A percentile compares a stretch with the other conserved stretches of the same genome.
phyloP scores from a whole-genome alignment of 2,113 vertebrate genomes.

The Alectura lathami region DNA sequence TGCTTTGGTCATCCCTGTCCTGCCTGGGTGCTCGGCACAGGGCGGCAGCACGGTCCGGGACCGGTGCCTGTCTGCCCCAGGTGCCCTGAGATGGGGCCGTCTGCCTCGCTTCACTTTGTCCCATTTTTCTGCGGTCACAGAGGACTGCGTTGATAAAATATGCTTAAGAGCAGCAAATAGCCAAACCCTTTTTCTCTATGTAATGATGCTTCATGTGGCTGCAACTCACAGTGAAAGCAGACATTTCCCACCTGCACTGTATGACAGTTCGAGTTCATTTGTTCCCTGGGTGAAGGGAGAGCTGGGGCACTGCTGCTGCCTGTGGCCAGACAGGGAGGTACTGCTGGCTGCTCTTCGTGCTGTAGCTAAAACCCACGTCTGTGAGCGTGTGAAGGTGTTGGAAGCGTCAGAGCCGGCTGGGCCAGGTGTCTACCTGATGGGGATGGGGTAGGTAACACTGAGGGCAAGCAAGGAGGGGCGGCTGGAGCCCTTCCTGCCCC shows the following conservation, averaged over 20 bases:
- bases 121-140: neutral
- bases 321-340: accelerated
- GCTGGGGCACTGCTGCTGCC: neutral
- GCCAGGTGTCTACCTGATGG: neutral
- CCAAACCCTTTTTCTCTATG: neutral
- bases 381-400: accelerated
- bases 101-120: neutral
- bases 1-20: neutral
- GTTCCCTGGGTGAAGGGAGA: neutral
- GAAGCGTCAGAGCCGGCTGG: too few relatives aligned
- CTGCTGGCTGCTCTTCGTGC: neutral
- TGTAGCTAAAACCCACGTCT: neutral
- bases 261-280: neutral
- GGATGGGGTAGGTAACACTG: neutral
- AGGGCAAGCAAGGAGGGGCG: neutral
- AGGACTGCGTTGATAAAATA: neutral
- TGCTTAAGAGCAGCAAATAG: accelerated
- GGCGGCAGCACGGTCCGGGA: too few relatives aligned
- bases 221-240: neutral
- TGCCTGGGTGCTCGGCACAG: too few relatives aligned
- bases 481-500: neutral
- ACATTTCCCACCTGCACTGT: accelerated
- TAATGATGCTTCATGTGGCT: neutral
- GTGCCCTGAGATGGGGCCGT: too few relatives aligned
- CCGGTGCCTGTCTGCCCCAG: too few relatives aligned